Conservation (phyloP, 2,888 invertebrate species). For the Erpobdella octoculata region DNA sequence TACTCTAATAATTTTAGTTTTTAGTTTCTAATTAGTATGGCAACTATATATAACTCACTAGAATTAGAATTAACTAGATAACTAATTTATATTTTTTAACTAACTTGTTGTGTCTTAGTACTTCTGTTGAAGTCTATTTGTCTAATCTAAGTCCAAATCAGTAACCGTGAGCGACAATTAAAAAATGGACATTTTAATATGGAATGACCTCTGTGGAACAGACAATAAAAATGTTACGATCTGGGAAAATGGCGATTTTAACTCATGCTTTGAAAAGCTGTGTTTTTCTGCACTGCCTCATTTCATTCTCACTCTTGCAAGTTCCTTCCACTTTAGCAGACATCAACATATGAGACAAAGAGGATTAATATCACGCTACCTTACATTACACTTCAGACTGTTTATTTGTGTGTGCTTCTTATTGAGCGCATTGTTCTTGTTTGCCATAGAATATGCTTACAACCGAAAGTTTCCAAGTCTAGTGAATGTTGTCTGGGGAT, state of each 20-base stretch:
- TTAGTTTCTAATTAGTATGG: no score
- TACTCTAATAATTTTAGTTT: no score
- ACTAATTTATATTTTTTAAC: no score
- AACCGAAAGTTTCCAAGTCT: slow-evolving; percentile 51
- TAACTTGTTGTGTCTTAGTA: no score
- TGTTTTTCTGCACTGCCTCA: slow-evolving; percentile 67
- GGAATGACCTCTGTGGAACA: slow-evolving; percentile 44
- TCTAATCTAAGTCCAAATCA: no score
- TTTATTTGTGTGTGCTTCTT: slow-evolving; percentile 61
- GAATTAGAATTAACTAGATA: no score
- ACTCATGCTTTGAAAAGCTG: slow-evolving; percentile 76
- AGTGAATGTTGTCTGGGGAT: slow-evolving; percentile 65
- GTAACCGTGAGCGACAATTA: no score
- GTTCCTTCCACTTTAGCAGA: slow-evolving; percentile 73
- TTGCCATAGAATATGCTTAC: slow-evolving; percentile 51
- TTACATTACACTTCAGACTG: slow-evolving; percentile 62
- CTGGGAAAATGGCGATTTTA: slow-evolving; percentile 57
- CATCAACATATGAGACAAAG: slow-evolving; percentile 61
- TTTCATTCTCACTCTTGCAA: slow-evolving; percentile 65
- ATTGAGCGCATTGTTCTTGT: slow-evolving; percentile 63
- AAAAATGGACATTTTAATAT: no score
- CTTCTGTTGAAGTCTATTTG: no score
- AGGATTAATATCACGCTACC: slow-evolving; percentile 59
- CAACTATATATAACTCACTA: no score
- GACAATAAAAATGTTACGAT: slow-evolving; percentile 43